Evolutionary conservation across 2,888 invertebrate genomes (phyloP), one percentile per base, ranked within the genome.

Genomic region (Sthenelais limicola): DNA sequence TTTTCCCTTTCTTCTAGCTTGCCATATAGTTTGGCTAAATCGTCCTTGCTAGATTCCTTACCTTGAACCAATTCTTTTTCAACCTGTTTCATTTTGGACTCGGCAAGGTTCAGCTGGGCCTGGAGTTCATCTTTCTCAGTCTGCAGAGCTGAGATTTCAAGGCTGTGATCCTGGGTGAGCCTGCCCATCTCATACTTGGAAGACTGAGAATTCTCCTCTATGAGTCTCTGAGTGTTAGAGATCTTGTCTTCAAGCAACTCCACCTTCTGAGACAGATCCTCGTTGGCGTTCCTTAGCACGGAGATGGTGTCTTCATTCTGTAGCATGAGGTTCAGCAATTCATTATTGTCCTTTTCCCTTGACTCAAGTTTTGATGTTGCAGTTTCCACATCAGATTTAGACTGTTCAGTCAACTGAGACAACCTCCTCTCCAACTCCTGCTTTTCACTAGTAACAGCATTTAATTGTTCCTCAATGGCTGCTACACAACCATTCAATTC

Each of bases 331-430:
- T 35, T 38, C 12, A 62, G 62, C 15, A 62, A 28, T 21, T 62
- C 62, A n/a, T 38, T 62, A 21, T 62, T 62, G 38, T 62, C 62
- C 26, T 35, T 38, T 35, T 62, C 62, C n/a, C 62, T 35, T 15
- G 62, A 21, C 7, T 35, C 35, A 1, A 62, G 35, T 18, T 62
- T 15, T 38, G 35, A 18, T 24, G 24, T 62, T 7, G 26, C 62
- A 21, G 38, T 12, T 3, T 62, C 38, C 24, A 62, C 3, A 21
- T 62, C n/a, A 7, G 12, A 3, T 4, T 62, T 26, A 4, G 24
- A 35, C 24, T 3, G 1, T 5, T 15, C 2, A 5, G 12, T 38
- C 3, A 3, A 21, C 24, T 62, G 21, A 3, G 7, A 24, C 24
- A 21, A 18, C 9, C 15, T 5, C 1, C 43, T 28, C 7, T 21